These are phyloP conservation scores for Synodontis membranacea DNA, from an alignment of 2,113 vertebrate genomes.

Conservation along the genomic window DNA sequence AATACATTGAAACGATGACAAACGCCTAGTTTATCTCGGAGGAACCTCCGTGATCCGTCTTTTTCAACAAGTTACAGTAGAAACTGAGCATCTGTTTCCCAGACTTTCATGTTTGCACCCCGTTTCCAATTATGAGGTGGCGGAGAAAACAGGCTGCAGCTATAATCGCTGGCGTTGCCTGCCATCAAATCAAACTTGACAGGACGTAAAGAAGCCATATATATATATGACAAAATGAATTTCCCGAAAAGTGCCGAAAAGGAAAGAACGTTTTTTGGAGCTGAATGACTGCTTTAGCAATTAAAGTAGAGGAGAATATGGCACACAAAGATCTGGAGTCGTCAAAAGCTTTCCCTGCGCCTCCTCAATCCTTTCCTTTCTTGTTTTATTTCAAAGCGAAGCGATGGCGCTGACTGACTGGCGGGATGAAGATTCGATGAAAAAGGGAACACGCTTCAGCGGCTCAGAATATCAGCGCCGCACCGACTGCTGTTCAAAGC, in stretches of 20 bases:
- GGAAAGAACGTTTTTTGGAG: background rate
- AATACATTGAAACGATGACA: too few relatives aligned
- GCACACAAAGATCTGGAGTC: constrained; percentile 21
- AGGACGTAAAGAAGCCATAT: background rate
- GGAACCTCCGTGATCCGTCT: too few relatives aligned
- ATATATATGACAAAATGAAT: background rate
- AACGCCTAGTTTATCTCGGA: too few relatives aligned
- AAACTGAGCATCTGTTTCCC: background rate
- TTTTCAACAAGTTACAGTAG: background rate
- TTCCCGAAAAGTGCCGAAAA: background rate
- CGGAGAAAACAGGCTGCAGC: background rate
- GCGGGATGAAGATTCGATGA: constrained; percentile 20
- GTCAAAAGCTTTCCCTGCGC: constrained; percentile 33
- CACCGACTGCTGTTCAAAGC: constrained; percentile 16
- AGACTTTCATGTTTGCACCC: background rate
- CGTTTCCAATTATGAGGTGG: background rate
- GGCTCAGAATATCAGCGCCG: constrained; percentile 20
- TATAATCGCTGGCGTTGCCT: background rate
- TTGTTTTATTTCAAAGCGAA: constrained; percentile 42
- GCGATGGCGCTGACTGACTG: constrained; percentile 18
- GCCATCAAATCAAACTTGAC: background rate
- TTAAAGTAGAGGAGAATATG: constrained; percentile 3
- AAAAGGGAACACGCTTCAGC: constrained; percentile 37
- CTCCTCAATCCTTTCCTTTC: constrained; percentile 21
- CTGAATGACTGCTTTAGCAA: constrained; percentile 34